phyloP scores from a whole-genome alignment of 2,888 invertebrate genomes.

The Stenotaenia linearis region DNA sequence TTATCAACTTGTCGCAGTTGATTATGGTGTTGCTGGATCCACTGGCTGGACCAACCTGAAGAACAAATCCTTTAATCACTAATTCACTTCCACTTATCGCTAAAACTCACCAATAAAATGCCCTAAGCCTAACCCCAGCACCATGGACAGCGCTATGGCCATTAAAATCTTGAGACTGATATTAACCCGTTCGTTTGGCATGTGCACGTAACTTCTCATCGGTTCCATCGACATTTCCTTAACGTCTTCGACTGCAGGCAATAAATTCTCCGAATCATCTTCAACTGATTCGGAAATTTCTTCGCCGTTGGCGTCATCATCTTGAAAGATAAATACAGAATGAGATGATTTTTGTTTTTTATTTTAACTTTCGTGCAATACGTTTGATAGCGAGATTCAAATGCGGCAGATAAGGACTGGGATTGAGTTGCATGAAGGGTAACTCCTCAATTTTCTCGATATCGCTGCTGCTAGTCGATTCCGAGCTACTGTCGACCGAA shows the following conservation, averaged over 20 bases:
- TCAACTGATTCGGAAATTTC: no score
- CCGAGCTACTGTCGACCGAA: not conserved
- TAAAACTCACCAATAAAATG: constrained; percentile 36
- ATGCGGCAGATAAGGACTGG: not conserved
- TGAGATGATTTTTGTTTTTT: not conserved
- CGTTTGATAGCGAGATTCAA: not conserved
- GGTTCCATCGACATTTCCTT: not conserved
- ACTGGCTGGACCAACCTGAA: constrained; percentile 37
- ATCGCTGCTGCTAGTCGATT: not conserved
- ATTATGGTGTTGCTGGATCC: constrained; percentile 32
- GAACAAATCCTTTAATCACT: not conserved
- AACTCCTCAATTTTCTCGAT: not conserved
- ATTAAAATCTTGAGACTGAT: constrained; percentile 37
- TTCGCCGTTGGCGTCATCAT: no score
- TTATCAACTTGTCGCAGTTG: constrained; percentile 36
- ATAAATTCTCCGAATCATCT: not conserved
- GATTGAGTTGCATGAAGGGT: not conserved
- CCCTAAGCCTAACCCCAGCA: constrained; percentile 38
- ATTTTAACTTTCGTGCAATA: not conserved
- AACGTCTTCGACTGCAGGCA: not conserved
- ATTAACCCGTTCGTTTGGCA: constrained; percentile 37
- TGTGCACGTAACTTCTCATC: constrained; percentile 37
- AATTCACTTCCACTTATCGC: not conserved
- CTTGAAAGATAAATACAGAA: not conserved
- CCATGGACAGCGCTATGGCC: constrained; percentile 35